phyloP scores from a whole-genome alignment of 23 tunicate species.

The Trididemnum nubilum region DNA sequence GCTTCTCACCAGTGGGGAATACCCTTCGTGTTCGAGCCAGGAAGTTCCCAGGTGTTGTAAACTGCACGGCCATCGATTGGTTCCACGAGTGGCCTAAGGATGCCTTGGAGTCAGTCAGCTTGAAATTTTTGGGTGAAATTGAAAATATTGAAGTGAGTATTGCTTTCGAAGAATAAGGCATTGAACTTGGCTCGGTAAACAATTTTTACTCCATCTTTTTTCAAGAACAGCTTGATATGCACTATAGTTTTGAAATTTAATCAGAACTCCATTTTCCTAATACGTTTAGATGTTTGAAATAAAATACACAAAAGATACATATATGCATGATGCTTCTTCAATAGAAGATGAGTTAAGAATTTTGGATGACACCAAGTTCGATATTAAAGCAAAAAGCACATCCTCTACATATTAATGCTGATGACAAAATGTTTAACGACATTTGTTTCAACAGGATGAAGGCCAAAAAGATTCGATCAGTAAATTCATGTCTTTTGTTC shows the following conservation, averaged over 20 bases:
- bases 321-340: no score
- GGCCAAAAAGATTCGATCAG: slow-evolving; percentile 69
- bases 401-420: no score
- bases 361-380: no score
- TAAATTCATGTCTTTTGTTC: slow-evolving; percentile 94
- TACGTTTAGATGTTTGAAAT: no score
- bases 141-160: slow-evolving; percentile 73
- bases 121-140: slow-evolving; percentile 82
- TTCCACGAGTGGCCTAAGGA: slow-evolving; percentile 99
- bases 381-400: no score
- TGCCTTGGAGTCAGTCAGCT: slow-evolving; percentile 92
- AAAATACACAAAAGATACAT: no score
- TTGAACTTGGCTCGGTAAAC: not conserved
- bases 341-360: no score
- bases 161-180: not conserved
- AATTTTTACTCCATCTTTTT: no score
- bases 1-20: slow-evolving; percentile 97
- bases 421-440: not conserved
- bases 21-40: slow-evolving; percentile 93
- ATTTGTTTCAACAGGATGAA: slow-evolving; percentile 42
- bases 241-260: no score
- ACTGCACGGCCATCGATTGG: slow-evolving; percentile 99
- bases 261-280: no score
- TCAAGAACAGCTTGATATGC: no score
- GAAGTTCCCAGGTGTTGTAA: slow-evolving; percentile 96